These are phyloP conservation scores for Daubentonia madagascariensis DNA, from an alignment of 2,113 vertebrate species.

Conservation along the genomic window DNA sequence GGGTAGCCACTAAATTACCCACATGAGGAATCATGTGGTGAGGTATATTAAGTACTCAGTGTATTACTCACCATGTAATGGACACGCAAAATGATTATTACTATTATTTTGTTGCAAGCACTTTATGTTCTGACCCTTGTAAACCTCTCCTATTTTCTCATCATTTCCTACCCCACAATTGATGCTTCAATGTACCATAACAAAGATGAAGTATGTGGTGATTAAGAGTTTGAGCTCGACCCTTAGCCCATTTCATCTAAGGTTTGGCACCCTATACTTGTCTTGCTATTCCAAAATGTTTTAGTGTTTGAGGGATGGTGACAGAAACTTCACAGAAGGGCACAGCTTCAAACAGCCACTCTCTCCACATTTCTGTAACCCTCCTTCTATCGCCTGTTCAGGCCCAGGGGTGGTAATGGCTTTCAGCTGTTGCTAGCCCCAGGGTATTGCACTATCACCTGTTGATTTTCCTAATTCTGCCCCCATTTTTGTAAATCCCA, in stretches of 20 bases:
- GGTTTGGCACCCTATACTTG: not conserved
- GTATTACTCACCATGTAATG: not conserved
- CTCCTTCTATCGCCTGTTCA: not conserved
- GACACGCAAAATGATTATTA: conserved; percentile 5
- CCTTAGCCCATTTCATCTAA: not conserved
- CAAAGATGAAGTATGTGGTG: not conserved
- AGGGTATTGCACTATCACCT: not conserved
- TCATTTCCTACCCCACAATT: not conserved
- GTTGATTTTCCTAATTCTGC: not conserved
- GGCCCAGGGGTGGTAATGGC: not conserved
- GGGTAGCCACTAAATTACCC: not conserved
- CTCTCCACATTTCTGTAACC: not conserved
- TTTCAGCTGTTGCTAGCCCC: not conserved
- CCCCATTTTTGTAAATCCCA: not conserved
- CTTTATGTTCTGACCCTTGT: not conserved
- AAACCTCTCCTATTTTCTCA: not conserved
- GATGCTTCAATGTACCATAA: not conserved
- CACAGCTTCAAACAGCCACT: not conserved
- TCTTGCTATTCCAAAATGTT: not conserved
- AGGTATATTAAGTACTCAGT: not conserved
- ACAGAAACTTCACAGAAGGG: not conserved
- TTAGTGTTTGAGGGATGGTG: not conserved
- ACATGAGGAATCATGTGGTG: not conserved
- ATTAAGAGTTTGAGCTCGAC: not conserved
- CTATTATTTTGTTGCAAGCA: not conserved